Percentiles rank a stretch among this genome's conserved stretches.
These are phyloP conservation scores for Pogonomyrmex californicus DNA, from an alignment of 1,140 invertebrate genomes.

Conservation along the genomic window DNA sequence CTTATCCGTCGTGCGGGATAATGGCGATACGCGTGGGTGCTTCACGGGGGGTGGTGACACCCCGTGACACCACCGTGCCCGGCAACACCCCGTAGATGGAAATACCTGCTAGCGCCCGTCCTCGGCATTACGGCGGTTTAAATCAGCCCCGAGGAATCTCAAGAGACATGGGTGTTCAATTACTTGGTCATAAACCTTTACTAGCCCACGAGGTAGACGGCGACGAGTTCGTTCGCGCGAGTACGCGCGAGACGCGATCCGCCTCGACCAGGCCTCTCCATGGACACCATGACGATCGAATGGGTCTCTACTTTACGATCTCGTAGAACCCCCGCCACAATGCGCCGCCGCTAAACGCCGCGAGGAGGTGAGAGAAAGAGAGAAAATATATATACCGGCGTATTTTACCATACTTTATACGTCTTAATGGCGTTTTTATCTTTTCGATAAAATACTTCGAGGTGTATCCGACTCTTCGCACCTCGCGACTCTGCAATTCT, in stretches of 20 bases:
- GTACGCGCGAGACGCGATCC: constrained; percentile 64
- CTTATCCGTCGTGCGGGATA: constrained; percentile 63
- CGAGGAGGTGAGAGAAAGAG: constrained; percentile 64
- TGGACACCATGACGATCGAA: constrained; percentile 74
- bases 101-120: constrained; percentile 72
- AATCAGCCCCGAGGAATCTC: constrained; percentile 78
- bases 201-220: constrained; percentile 74
- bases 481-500: neutral
- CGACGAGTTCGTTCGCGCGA: constrained; percentile 73
- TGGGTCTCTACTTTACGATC: constrained; percentile 74
- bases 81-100: constrained; percentile 71
- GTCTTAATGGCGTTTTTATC: constrained; percentile 50
- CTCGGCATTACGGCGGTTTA: constrained; percentile 78
- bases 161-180: constrained; percentile 80
- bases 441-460: neutral
- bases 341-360: constrained; percentile 66
- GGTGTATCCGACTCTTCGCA: neutral
- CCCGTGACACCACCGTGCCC: constrained; percentile 49
- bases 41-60: constrained; percentile 72
- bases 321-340: constrained; percentile 69
- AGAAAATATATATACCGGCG: constrained; percentile 5
- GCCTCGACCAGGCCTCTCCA: constrained; percentile 62
- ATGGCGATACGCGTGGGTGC: constrained; percentile 69
- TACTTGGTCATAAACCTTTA: constrained; percentile 81
- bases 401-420: constrained; percentile 72